phyloP scores from a whole-genome alignment of 2,113 vertebrate genomes.

The Leiothrix lutea region DNA sequence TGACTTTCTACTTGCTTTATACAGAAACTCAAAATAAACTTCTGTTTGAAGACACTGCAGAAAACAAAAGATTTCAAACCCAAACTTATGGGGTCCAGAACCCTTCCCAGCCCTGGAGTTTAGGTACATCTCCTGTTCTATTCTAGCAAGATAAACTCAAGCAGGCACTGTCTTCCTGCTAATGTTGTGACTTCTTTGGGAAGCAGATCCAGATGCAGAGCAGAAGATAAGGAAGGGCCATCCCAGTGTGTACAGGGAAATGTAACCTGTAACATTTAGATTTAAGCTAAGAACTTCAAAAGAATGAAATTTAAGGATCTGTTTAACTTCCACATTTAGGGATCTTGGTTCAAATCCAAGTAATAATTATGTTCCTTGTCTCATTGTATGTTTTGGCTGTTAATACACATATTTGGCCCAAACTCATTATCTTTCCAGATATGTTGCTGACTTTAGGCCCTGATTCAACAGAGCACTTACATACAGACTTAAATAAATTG shows the following conservation, averaged over 20 bases:
- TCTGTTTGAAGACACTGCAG: not conserved
- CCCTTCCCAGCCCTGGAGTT: not conserved
- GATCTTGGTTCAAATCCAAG: not conserved
- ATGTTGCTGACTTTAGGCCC: not conserved
- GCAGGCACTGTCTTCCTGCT: not conserved
- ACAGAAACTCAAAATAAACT: conserved; percentile 27
- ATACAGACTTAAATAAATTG: conserved; percentile 24
- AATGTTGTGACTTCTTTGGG: not conserved
- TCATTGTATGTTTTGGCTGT: not conserved
- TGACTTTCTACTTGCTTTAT: conserved; percentile 29
- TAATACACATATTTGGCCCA: not conserved
- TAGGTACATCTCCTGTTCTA: not conserved
- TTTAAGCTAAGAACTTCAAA: not conserved
- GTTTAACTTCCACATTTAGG: not conserved
- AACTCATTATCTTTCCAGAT: not conserved
- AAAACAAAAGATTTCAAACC: not conserved
- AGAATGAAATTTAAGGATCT: not conserved
- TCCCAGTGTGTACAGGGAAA: not conserved
- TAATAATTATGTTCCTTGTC: not conserved
- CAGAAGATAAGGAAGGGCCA: not conserved
- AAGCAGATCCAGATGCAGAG: not conserved
- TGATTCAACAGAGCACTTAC: conserved; percentile 34
- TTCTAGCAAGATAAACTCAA: not conserved
- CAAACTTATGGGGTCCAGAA: not conserved
- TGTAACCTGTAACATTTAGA: not conserved